A percentile compares a stretch with the other conserved stretches of the same genome.
These are phyloP conservation scores for Dendronephthya gigantea DNA, from an alignment of 64 coral and sea anemone genomes.

Conservation along the genomic window DNA sequence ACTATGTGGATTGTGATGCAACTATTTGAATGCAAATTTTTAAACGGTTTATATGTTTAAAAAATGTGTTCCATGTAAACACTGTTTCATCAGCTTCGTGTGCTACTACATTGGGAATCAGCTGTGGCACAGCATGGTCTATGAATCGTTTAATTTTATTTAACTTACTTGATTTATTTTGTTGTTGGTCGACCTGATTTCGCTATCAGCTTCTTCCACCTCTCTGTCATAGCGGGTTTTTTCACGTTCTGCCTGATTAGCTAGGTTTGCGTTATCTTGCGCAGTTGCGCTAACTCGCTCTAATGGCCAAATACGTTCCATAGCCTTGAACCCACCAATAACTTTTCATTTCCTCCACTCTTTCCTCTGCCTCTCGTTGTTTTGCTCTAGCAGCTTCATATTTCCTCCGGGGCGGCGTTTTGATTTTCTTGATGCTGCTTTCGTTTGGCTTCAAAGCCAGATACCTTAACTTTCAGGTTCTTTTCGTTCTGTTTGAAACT, in stretches of 20 bases:
- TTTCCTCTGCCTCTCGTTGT: constrained; percentile 5
- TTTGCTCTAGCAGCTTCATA: not conserved
- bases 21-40: too few species aligned
- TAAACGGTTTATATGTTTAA: too few species aligned
- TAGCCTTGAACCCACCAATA: constrained; percentile 16
- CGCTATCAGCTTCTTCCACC: constrained; percentile 11
- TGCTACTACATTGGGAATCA: not conserved
- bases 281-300: not conserved
- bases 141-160: not conserved
- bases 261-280: constrained; percentile 9
- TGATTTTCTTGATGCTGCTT: not conserved
- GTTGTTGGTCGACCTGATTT: constrained; percentile 5
- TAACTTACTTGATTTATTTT: constrained; percentile 17
- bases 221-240: constrained; percentile 13
- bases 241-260: constrained; percentile 11
- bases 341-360: not conserved
- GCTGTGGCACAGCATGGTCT: not conserved
- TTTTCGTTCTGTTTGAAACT: not conserved
- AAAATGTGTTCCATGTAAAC: not conserved
- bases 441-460: not conserved
- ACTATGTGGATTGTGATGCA: too few species aligned
- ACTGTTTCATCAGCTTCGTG: not conserved
- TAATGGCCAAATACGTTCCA: not conserved
- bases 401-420: not conserved
- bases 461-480: not conserved